These are phyloP conservation scores for Luperina nickerlii DNA, from an alignment of 2,888 invertebrate genomes.

Conservation along the genomic window DNA sequence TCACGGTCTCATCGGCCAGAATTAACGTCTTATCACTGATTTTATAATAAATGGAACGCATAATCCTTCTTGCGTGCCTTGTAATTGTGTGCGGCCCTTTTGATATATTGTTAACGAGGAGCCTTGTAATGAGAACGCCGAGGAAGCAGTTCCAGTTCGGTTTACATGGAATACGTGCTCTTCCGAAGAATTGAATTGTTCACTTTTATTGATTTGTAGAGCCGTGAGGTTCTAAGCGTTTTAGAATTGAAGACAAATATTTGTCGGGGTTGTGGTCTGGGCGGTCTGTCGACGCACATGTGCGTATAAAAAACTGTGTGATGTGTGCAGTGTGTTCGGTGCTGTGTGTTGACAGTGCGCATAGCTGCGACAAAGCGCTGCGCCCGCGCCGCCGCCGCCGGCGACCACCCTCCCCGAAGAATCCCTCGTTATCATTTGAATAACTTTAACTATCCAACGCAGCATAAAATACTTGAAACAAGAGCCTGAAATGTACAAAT, in stretches of 20 bases:
- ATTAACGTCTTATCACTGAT: slow-evolving; percentile 74
- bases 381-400: slow-evolving; percentile 67
- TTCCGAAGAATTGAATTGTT: slow-evolving; percentile 75
- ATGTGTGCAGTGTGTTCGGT: slow-evolving; percentile 80
- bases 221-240: slow-evolving; percentile 84
- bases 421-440: slow-evolving; percentile 73
- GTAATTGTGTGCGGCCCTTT: slow-evolving; percentile 63
- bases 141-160: slow-evolving; percentile 56
- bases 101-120: slow-evolving; percentile 54
- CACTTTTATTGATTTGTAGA: slow-evolving; percentile 81
- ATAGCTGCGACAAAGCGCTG: slow-evolving; percentile 84
- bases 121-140: slow-evolving; percentile 60
- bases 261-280: slow-evolving; percentile 84
- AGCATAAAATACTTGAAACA: slow-evolving; percentile 49
- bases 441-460: slow-evolving; percentile 68
- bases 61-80: slow-evolving; percentile 66
- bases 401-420: slow-evolving; percentile 81
- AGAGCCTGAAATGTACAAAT: slow-evolving; percentile 52
- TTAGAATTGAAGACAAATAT: slow-evolving; percentile 89
- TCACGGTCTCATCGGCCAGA: slow-evolving; percentile 70
- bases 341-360: slow-evolving; percentile 87
- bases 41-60: slow-evolving; percentile 72
- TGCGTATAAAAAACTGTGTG: slow-evolving; percentile 86
- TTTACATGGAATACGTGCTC: slow-evolving; percentile 62
- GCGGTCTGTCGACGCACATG: slow-evolving; percentile 85